Percentiles rank a stretch among this genome's conserved stretches.
phyloP scores from a whole-genome alignment of 2,888 invertebrate genomes.

The Parnassius apollo region DNA sequence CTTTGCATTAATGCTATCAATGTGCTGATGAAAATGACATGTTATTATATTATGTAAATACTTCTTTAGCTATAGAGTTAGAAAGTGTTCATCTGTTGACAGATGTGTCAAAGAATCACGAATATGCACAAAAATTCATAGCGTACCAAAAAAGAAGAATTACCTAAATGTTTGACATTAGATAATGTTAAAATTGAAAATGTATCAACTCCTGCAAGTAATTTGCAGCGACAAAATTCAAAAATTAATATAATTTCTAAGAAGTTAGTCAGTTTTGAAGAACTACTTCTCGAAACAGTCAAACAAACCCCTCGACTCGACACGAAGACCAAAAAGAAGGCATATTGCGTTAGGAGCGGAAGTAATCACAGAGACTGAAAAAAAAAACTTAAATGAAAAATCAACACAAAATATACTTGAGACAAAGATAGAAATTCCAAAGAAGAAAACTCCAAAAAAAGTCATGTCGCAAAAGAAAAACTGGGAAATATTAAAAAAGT shows the following conservation, averaged over 20 bases:
- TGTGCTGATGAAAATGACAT: conserved; percentile 5
- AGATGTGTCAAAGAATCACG: conserved; percentile 4
- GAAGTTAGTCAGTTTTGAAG: conserved; percentile 5
- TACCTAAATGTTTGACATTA: conserved; percentile 1
- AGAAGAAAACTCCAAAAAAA: too few species aligned
- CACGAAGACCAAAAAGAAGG: conserved; percentile 3
- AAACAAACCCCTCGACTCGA: conserved; percentile 7
- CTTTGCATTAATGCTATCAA: conserved; percentile 8
- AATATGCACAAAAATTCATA: conserved; percentile 7
- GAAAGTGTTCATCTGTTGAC: conserved; percentile 2
- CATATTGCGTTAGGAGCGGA: conserved; percentile 1
- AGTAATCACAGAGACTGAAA: conserved; percentile 5
- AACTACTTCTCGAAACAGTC: conserved; percentile 4
- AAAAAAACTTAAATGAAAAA: background rate
- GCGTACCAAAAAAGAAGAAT: background rate
- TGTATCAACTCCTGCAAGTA: background rate
- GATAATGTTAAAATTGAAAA: background rate
- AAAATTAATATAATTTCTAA: conserved; percentile 6
- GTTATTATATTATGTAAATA: conserved; percentile 1
- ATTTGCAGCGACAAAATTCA: conserved; percentile 2
- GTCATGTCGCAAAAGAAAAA: too few species aligned
- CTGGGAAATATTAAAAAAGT: too few species aligned
- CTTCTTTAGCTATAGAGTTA: conserved; percentile 1
- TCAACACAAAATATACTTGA: conserved; percentile 6
- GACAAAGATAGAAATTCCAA: background rate